A percentile compares a stretch with the other conserved stretches of the same genome.
phyloP scores from a whole-genome alignment of 2,888 invertebrate genomes.

The Himalopsyche japonica region DNA sequence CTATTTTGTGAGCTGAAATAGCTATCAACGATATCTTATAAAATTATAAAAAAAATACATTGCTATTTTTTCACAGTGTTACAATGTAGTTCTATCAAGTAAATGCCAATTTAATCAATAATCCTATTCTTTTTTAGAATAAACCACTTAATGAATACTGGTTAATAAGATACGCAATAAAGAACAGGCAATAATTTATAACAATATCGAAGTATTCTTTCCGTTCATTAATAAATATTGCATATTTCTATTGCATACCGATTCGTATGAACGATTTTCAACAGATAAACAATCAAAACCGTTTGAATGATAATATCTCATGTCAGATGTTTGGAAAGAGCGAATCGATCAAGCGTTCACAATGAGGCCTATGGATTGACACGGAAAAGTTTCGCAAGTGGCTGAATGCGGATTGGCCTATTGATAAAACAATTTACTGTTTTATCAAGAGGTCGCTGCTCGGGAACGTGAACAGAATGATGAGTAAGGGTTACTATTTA shows the following conservation, averaged over 20 bases:
- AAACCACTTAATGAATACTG: too few species aligned
- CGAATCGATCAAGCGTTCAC: slow-evolving; percentile 4
- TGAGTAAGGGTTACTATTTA: slow-evolving; percentile 33
- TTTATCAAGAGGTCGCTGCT: slow-evolving; percentile 11
- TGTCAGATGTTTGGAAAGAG: background rate
- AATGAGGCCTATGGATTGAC: background rate
- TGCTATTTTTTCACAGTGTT: too few species aligned
- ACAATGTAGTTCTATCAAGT: too few species aligned
- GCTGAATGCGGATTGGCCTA: slow-evolving; percentile 4
- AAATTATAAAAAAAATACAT: too few species aligned
- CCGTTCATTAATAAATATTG: background rate
- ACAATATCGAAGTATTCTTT: background rate
- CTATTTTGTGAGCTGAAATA: too few species aligned
- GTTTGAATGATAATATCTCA: background rate
- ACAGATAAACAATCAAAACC: background rate
- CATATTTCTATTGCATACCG: background rate
- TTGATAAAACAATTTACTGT: slow-evolving; percentile 32
- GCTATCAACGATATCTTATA: too few species aligned
- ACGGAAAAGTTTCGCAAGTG: slow-evolving; percentile 9
- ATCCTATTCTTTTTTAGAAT: too few species aligned
- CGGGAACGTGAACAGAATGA: slow-evolving; percentile 11
- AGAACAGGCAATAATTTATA: background rate
- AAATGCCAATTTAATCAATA: too few species aligned
- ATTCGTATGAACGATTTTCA: background rate
- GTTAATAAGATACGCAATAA: too few species aligned